Evolutionary conservation across 2,113 vertebrate genomes (phyloP).

Genomic region (Edolisoma coerulescens): DNA sequence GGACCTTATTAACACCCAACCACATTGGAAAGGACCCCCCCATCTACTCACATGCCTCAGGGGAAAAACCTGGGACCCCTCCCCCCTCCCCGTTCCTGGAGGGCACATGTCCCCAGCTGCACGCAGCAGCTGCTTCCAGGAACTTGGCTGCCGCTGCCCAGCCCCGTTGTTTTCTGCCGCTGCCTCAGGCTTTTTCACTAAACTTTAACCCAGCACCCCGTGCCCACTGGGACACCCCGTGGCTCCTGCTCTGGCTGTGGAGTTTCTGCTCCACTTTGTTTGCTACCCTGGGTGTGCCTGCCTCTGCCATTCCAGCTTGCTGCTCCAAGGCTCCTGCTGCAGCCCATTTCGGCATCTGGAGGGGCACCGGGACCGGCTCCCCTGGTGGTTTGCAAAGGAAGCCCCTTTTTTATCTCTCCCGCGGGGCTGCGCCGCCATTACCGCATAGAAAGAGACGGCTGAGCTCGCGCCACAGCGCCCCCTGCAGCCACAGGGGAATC

Average conservation of each 20-base stretch:
- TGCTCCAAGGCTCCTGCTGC: not conserved
- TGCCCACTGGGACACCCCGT: no score
- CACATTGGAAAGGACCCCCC: not conserved
- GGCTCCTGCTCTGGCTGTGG: not conserved
- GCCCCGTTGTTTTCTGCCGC: not conserved
- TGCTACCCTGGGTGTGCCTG: not conserved
- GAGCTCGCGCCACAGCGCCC: accelerated
- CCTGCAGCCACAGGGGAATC: accelerated
- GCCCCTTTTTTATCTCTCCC: not conserved
- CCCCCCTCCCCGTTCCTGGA: not conserved
- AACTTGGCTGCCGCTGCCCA: accelerated
- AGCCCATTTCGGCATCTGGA: not conserved
- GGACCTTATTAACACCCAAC: not conserved
- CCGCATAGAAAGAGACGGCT: accelerated
- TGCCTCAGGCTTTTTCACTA: not conserved
- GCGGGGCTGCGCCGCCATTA: accelerated
- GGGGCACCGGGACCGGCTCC: accelerated
- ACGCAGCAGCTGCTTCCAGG: no score
- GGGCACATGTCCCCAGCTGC: not conserved
- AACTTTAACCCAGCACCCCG: not conserved
- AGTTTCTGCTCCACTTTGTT: not conserved
- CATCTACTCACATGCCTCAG: not conserved
- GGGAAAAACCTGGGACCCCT: not conserved
- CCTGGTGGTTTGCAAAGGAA: accelerated
- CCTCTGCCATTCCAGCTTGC: accelerated